Conservation (phyloP, 2,888 invertebrate genomes). For the Calliphora vomitoria region DNA sequence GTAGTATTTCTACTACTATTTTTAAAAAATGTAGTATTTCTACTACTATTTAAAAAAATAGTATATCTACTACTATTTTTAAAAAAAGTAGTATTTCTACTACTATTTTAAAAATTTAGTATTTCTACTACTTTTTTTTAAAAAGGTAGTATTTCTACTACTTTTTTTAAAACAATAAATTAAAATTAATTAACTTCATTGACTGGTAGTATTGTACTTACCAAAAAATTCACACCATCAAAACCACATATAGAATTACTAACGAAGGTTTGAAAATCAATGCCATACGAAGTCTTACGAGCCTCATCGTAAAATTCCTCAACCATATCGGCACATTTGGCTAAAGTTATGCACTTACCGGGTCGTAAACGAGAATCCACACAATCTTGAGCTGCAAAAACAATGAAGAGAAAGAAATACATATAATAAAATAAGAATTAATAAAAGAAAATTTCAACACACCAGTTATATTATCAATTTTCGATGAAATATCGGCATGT, state of each 20-base stretch:
- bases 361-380: constrained; percentile 84
- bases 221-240: constrained; percentile 87
- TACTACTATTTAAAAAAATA: too few relatives aligned
- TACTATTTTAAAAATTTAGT: too few relatives aligned
- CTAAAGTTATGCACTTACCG: constrained; percentile 87
- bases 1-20: too few relatives aligned
- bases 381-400: constrained; percentile 84
- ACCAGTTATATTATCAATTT: constrained; percentile 4
- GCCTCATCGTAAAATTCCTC: constrained; percentile 78
- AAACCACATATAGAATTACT: constrained; percentile 90
- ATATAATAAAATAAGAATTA: not conserved
- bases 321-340: constrained; percentile 86
- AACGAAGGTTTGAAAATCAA: constrained; percentile 85
- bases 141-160: too few relatives aligned
- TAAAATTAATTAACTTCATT: too few relatives aligned
- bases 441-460: not conserved
- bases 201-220: constrained; percentile 79
- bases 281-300: constrained; percentile 77
- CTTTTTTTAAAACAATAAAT: too few relatives aligned
- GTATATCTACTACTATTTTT: too few relatives aligned
- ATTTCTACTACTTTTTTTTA: too few relatives aligned
- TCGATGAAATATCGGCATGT: not conserved
- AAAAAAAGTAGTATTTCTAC: too few relatives aligned
- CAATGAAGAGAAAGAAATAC: not conserved
- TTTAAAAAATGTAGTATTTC: too few relatives aligned